Percentiles rank a stretch among this genome's conserved stretches.
phyloP scores from a whole-genome alignment of 1,140 invertebrate genomes.

The Brachystomella parvula region DNA sequence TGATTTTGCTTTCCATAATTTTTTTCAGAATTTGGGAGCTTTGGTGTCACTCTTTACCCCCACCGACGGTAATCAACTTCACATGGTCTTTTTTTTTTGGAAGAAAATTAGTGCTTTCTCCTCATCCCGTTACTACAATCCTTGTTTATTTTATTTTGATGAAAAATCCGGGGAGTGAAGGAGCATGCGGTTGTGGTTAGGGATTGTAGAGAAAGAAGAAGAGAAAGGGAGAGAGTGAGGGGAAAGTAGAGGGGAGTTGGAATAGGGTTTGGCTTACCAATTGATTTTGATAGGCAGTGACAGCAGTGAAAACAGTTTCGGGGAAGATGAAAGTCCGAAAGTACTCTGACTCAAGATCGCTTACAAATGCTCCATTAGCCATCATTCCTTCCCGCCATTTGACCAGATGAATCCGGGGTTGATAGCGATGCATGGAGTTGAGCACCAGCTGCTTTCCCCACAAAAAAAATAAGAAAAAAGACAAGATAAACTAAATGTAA shows the following conservation, averaged over 20 bases:
- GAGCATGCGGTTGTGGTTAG: too few relatives aligned
- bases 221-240: neutral
- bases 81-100: too few relatives aligned
- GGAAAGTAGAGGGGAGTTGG: too few relatives aligned
- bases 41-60: too few relatives aligned
- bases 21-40: too few relatives aligned
- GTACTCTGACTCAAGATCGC: conserved; percentile 49
- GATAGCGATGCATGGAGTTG: conserved; percentile 66
- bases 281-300: conserved; percentile 65
- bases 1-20: too few relatives aligned
- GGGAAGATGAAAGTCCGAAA: conserved; percentile 57
- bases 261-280: conserved; percentile 50
- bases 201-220: neutral
- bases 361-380: conserved; percentile 40
- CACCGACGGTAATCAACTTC: too few relatives aligned
- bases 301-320: conserved; percentile 60
- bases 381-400: conserved; percentile 44
- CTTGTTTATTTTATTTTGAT: too few relatives aligned
- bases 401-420: conserved; percentile 58
- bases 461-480: conserved; percentile 6
- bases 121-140: too few relatives aligned
- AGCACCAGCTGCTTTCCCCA: conserved; percentile 52
- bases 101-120: too few relatives aligned
- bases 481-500: neutral
- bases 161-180: too few relatives aligned